Percentiles rank a stretch among this genome's conserved stretches.
Conservation (phyloP, 1,140 invertebrate species). For the Ruditapes philippinarum region DNA sequence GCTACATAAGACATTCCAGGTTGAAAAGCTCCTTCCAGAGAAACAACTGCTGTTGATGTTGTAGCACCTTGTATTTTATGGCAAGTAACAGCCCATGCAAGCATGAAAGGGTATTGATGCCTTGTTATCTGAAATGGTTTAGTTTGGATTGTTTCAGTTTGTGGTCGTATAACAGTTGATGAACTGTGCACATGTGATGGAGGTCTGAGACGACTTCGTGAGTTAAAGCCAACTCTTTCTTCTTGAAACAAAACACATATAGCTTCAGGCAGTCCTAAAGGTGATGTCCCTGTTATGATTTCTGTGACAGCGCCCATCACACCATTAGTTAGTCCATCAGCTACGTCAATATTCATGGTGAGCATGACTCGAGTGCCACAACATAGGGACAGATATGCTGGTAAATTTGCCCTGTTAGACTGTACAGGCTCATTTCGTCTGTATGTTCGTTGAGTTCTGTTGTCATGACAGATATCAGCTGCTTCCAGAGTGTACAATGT, state of each 20-base stretch:
- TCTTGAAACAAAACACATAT: conserved; percentile 21
- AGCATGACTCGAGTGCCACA: conserved; percentile 26
- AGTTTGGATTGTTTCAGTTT: not conserved
- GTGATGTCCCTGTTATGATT: not conserved
- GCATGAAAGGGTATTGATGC: conserved; percentile 13
- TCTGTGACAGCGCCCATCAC: not conserved
- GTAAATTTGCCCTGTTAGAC: not conserved
- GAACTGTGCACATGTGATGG: not conserved
- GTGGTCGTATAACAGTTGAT: not conserved
- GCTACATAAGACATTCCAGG: not conserved
- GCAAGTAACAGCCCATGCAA: not conserved
- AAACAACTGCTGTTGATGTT: not conserved
- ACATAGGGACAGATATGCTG: not conserved
- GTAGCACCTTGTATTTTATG: conserved; percentile 20
- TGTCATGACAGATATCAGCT: conserved; percentile 25
- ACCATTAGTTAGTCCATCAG: conserved; percentile 46
- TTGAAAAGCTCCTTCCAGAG: not conserved
- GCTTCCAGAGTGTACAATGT: not conserved
- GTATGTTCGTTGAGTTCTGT: not conserved
- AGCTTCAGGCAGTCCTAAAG: conserved; percentile 7
- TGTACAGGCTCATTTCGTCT: not conserved
- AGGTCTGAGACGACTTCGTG: not conserved
- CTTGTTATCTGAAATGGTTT: not conserved
- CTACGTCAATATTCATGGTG: conserved; percentile 38
- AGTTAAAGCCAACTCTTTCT: conserved; percentile 7